These are phyloP conservation scores for Babylonia areolata DNA, from an alignment of 1,140 invertebrate species.

Conservation along the genomic window DNA sequence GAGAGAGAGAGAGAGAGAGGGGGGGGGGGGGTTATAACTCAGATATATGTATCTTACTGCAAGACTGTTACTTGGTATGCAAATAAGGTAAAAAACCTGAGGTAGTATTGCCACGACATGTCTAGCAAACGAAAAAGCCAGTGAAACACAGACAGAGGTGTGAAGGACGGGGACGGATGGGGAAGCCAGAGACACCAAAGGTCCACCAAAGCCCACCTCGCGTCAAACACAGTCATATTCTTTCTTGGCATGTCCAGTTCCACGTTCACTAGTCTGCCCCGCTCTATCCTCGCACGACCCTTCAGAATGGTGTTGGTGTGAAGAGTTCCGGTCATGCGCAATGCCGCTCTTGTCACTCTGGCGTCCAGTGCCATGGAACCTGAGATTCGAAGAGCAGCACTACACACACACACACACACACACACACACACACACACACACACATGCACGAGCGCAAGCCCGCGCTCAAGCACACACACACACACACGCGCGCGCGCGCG, in stretches of 20 bases:
- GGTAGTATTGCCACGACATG: no score
- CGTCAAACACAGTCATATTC: conserved; percentile 88
- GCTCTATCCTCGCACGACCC: conserved; percentile 83
- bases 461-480: not conserved
- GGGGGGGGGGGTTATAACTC: not conserved
- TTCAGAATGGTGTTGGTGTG: conserved; percentile 89
- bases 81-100: no score
- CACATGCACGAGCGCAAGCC: not conserved
- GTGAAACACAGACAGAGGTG: no score
- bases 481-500: not conserved
- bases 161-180: no score
- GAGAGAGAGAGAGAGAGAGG: not conserved
- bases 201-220: conserved; percentile 76
- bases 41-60: no score
- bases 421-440: not conserved
- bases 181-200: no score
- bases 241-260: conserved; percentile 88
- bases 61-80: no score
- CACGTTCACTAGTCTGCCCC: conserved; percentile 82
- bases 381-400: conserved; percentile 87
- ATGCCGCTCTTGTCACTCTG: conserved; percentile 84
- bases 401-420: conserved; percentile 65
- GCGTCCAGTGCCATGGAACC: conserved; percentile 89
- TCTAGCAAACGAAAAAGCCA: no score
- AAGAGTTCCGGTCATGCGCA: conserved; percentile 87